phyloP scores from a whole-genome alignment of 1,140 invertebrate species.

The Prorops nasuta region DNA sequence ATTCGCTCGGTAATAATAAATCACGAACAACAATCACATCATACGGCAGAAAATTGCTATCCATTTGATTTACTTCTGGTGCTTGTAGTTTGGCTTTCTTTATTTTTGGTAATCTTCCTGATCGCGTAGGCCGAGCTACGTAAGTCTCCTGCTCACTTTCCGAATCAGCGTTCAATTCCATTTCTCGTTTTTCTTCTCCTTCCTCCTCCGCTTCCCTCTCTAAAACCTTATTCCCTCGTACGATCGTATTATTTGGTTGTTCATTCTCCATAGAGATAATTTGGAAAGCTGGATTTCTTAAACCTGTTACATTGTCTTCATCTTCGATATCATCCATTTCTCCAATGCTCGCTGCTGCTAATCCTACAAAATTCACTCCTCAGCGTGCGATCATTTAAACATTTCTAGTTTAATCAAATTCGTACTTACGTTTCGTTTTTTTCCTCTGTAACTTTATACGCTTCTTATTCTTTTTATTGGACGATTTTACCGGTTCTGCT shows the following conservation, averaged over 20 bases:
- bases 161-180: conserved; percentile 11
- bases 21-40: no score
- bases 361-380: no score
- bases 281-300: no score
- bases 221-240: conserved; percentile 3
- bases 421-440: conserved; percentile 26
- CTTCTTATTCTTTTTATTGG: conserved; percentile 20
- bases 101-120: conserved; percentile 41
- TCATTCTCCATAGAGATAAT: no score
- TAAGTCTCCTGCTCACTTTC: conserved; percentile 42
- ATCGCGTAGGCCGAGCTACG: conserved; percentile 44
- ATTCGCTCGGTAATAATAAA: no score
- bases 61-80: no score
- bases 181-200: neutral
- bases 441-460: conserved; percentile 12
- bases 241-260: no score
- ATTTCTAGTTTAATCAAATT: conserved; percentile 16
- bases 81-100: conserved; percentile 35
- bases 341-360: conserved; percentile 22
- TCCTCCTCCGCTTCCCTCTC: conserved; percentile 19
- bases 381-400: no score
- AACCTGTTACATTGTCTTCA: no score
- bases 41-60: no score
- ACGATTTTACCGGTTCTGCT: no score
- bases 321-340: conserved; percentile 3